Evolutionary conservation across 2,113 vertebrate genomes (phyloP), one percentile per base, ranked within the genome.

Genomic region (Gambusia affinis): DNA sequence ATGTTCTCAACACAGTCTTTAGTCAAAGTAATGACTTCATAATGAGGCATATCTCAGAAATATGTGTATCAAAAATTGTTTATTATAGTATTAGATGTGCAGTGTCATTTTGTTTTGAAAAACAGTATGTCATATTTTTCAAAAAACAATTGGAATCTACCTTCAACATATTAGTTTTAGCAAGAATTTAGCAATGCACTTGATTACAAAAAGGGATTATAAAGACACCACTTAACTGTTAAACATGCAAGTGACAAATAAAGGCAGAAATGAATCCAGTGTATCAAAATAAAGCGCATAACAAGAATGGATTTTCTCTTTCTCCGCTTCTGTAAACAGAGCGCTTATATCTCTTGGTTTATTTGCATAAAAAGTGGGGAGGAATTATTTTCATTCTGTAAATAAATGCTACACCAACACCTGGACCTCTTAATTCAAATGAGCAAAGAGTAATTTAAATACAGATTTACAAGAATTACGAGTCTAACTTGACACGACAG

Each of bases 381-480:
- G 79, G 68, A 77, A 72, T 79, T 69, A 35, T 24, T 78, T 75
- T 73, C 14, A 72, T 47, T 28, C 57, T 8, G 19, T 63, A 78
- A 83, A 86, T 14, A 70, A 80, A 68, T 67, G 75, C 70, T 30
- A 80, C 79, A 73, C 62, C 68, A 80, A 75, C 73, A 62, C 47
- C 22, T 33, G 28, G 12, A 0, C 42, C 69, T 76, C 64, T 30
- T 64, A 62, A 76, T 79, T 78, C 78, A 80, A 87, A 61, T 61
- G 61, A 79, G 51, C 73, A 14, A 78, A 62, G 75, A 81, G 73
- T 60, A 37, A 85, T 83, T 87, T 82, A 76, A 81, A 78, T 67
- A 76, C 51, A 66, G 35, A 8, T 65, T 65, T 37, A 65, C 64
- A 28, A 76, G 60, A 67, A 71, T 60, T 76, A 44, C 57, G 29